phyloP scores from a whole-genome alignment of 2,113 vertebrate species.

The Gulo gulo region DNA sequence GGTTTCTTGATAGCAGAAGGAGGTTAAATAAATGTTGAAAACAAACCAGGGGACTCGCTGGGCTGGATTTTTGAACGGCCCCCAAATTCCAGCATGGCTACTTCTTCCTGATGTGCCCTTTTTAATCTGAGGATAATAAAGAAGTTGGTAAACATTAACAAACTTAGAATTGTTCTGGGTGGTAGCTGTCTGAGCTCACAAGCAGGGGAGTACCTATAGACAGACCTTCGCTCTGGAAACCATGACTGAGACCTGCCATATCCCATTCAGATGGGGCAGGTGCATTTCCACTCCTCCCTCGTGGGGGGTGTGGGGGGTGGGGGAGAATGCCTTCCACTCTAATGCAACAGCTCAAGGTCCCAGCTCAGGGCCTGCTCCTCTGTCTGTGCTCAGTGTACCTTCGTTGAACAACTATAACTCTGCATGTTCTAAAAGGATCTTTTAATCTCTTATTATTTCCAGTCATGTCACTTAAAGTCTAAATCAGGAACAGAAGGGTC shows the following conservation, averaged over 20 bases:
- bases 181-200: not conserved
- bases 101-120: slow-evolving; percentile 47
- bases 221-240: not conserved
- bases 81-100: slow-evolving; percentile 54
- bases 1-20: slow-evolving; percentile 55
- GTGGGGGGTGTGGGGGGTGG: fast-evolving
- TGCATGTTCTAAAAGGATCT: not conserved
- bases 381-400: not conserved
- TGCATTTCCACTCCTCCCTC: not conserved
- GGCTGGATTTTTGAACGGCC: slow-evolving; percentile 51
- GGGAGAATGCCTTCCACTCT: not conserved
- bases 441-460: not conserved
- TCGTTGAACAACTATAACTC: not conserved
- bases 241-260: not conserved
- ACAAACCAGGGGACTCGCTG: slow-evolving; percentile 29
- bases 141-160: slow-evolving; percentile 58
- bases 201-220: not conserved
- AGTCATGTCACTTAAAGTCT: not conserved
- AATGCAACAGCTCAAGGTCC: too few relatives aligned
- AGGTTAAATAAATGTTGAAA: slow-evolving; percentile 68
- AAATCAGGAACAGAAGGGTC: not conserved
- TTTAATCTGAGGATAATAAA: slow-evolving; percentile 37
- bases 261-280: not conserved
- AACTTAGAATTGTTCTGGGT: not conserved
- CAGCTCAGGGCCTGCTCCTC: not conserved